These are phyloP conservation scores for Tipula helvola DNA, from an alignment of 2,888 invertebrate species.

Conservation along the genomic window DNA sequence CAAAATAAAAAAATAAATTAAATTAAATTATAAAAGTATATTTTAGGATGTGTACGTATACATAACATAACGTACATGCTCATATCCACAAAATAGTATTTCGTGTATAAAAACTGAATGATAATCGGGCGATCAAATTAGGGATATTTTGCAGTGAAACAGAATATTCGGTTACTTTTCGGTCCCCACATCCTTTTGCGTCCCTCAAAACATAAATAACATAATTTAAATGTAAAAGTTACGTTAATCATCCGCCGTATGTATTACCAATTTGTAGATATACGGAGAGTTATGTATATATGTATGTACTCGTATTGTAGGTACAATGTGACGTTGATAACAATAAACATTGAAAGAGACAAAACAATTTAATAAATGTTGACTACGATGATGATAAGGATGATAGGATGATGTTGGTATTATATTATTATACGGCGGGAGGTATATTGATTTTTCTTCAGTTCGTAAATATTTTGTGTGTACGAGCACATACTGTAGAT, in stretches of 20 bases:
- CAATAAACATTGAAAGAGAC: not conserved
- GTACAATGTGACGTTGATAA: not conserved
- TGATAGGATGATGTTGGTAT: not conserved
- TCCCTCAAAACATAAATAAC: not conserved
- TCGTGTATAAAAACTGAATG: not conserved
- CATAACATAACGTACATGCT: too few relatives aligned
- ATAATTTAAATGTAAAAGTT: not conserved
- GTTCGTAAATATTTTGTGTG: not conserved
- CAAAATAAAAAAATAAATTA: not conserved
- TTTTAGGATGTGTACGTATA: not conserved
- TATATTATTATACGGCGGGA: not conserved
- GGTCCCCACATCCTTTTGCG: not conserved
- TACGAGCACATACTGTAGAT: not conserved
- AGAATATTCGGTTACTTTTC: too few relatives aligned
- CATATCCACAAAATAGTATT: not conserved
- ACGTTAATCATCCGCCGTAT: not conserved
- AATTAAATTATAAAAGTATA: not conserved
- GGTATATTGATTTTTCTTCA: not conserved
- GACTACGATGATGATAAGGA: not conserved
- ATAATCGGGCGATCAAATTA: not conserved
- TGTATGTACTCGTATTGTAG: not conserved
- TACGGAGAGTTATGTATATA: not conserved
- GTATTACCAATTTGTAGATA: not conserved
- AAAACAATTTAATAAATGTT: not conserved
- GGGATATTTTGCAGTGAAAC: not conserved